phyloP scores from a whole-genome alignment of 2,888 invertebrate species.

The Mimachlamys varia region DNA sequence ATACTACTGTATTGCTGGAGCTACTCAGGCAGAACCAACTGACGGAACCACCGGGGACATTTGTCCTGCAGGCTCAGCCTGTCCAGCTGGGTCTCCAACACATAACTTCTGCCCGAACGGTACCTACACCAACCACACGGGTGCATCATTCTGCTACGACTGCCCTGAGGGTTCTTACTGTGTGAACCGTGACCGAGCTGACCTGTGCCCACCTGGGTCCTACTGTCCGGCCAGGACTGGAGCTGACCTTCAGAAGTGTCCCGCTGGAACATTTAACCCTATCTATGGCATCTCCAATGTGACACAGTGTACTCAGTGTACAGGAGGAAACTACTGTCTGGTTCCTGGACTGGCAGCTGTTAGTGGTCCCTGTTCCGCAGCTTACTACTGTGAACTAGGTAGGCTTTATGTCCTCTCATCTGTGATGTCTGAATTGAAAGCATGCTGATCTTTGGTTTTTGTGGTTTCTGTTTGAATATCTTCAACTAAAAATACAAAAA shows the following conservation, averaged over 20 bases:
- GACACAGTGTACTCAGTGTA: conserved; percentile 77
- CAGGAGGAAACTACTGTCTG: conserved; percentile 77
- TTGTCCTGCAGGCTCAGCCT: conserved; percentile 77
- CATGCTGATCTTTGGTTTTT: not conserved
- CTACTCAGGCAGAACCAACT: conserved; percentile 69
- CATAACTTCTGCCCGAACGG: conserved; percentile 77
- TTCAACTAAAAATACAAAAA: too few relatives aligned
- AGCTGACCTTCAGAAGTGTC: conserved; percentile 76
- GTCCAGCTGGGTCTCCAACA: conserved; percentile 71
- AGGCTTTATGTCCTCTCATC: conserved; percentile 36
- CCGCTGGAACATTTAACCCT: conserved; percentile 78
- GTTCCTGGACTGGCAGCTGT: conserved; percentile 66
- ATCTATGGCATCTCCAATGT: conserved; percentile 64
- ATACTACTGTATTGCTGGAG: conserved; percentile 74
- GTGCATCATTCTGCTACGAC: conserved; percentile 74
- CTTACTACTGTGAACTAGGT: conserved; percentile 78
- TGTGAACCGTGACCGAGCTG: conserved; percentile 75
- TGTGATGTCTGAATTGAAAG: not conserved
- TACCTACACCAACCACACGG: conserved; percentile 79
- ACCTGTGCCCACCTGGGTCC: conserved; percentile 72
- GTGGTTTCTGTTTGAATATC: too few relatives aligned
- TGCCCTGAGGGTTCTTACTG: conserved; percentile 79
- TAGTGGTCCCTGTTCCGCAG: conserved; percentile 73
- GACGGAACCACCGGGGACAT: conserved; percentile 76
- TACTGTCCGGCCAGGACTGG: conserved; percentile 78